Evolutionary conservation across 1,140 invertebrate species (phyloP).

Genomic region (Drosophila malerkotliana): DNA sequence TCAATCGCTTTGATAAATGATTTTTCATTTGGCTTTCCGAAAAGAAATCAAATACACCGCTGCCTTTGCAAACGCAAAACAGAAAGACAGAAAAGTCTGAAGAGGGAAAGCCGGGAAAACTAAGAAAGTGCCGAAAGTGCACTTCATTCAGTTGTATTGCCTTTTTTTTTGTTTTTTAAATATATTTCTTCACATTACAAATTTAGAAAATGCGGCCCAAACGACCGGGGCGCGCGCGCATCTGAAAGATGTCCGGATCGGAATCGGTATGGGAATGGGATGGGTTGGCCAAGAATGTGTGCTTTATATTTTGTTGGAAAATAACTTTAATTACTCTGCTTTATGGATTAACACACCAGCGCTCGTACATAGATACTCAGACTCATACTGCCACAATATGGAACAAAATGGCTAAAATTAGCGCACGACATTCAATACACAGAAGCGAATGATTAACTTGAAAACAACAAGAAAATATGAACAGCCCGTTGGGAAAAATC

Average conservation of each 20-base stretch:
- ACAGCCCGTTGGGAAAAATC: constrained; percentile 31
- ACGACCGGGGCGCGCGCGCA: constrained; percentile 31
- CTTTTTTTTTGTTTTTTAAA: constrained; percentile 51
- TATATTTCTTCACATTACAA: constrained; percentile 52
- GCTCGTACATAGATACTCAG: constrained; percentile 27
- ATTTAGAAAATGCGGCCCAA: constrained; percentile 80
- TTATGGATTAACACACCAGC: constrained; percentile 63
- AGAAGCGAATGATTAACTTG: constrained; percentile 80
- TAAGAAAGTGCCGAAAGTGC: constrained; percentile 53
- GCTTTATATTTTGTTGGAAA: constrained; percentile 62
- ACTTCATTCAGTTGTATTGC: constrained; percentile 68
- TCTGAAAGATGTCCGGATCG: constrained; percentile 14
- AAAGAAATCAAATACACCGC: constrained; percentile 20
- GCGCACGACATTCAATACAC: constrained; percentile 83
- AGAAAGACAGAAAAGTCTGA: constrained; percentile 10
- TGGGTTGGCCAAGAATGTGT: constrained; percentile 39
- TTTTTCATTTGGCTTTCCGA: constrained; percentile 48
- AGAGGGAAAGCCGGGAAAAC: constrained; percentile 1
- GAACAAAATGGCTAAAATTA: constrained; percentile 83
- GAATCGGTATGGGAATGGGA: constrained; percentile 19
- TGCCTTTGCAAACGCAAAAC: constrained; percentile 39
- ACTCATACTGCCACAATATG: constrained; percentile 55
- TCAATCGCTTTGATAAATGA: constrained; percentile 79
- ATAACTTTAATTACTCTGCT: constrained; percentile 81
- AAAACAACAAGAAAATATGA: constrained; percentile 76